Percentiles rank a stretch among this genome's conserved stretches.
phyloP scores from a whole-genome alignment of 2,113 vertebrate species.

The Triplophysa siluroides region DNA sequence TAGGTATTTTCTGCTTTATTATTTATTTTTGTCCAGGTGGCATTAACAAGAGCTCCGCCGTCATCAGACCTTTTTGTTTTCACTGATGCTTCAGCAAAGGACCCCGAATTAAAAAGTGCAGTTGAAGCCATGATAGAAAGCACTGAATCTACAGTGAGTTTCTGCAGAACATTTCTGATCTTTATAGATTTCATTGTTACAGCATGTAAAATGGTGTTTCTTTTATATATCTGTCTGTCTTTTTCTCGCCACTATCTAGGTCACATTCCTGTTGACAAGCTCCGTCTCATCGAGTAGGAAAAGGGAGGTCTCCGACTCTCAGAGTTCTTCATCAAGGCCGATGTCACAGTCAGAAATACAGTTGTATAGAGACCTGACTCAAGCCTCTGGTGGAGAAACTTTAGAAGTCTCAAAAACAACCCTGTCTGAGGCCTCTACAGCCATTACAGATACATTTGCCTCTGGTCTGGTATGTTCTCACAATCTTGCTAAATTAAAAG shows the following conservation, averaged over 20 bases:
- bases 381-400: slow-evolving; percentile 63
- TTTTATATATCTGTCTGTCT: not conserved
- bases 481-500: not conserved
- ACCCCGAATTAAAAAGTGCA: slow-evolving; percentile 54
- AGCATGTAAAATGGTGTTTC: no score
- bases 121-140: slow-evolving; percentile 63
- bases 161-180: no score
- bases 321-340: not conserved
- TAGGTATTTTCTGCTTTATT: not conserved
- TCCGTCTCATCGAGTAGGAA: not conserved
- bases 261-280: slow-evolving; percentile 66
- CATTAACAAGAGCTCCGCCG: slow-evolving; percentile 53
- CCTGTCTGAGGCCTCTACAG: slow-evolving; percentile 47
- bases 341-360: slow-evolving; percentile 34
- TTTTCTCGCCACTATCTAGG: slow-evolving; percentile 46
- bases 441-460: slow-evolving; percentile 56
- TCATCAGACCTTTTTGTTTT: slow-evolving; percentile 71
- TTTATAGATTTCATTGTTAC: not conserved
- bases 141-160: slow-evolving; percentile 60
- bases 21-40: slow-evolving; percentile 55
- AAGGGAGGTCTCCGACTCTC: not conserved
- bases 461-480: slow-evolving; percentile 59
- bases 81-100: slow-evolving; percentile 66
- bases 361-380: slow-evolving; percentile 66
- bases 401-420: slow-evolving; percentile 55